A percentile compares a stretch with the other conserved stretches of the same genome.
These are phyloP conservation scores for Papilio dardanus DNA, from an alignment of 1,140 invertebrate genomes.

Conservation along the genomic window DNA sequence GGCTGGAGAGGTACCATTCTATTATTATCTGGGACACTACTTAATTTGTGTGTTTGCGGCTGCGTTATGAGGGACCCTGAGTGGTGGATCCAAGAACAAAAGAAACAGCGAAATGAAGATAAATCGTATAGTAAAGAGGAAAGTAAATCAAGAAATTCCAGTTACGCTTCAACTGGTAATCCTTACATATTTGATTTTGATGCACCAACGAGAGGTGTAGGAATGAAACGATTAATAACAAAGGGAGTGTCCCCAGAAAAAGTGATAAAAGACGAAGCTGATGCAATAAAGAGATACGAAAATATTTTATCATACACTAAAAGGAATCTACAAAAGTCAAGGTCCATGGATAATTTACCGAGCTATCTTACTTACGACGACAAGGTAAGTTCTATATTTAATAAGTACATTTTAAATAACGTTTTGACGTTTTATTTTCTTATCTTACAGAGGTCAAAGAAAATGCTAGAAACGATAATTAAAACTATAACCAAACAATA, in stretches of 20 bases:
- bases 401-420: conserved; percentile 2
- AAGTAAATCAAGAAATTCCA: conserved; percentile 69
- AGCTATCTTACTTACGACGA: conserved; percentile 88
- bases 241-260: conserved; percentile 86
- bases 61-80: conserved; percentile 93
- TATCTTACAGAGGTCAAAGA: conserved; percentile 84
- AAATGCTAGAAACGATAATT: conserved; percentile 84
- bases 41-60: conserved; percentile 95
- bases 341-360: conserved; percentile 88
- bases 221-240: conserved; percentile 82
- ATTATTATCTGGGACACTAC: conserved; percentile 91
- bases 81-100: conserved; percentile 87
- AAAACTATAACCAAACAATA: conserved; percentile 84
- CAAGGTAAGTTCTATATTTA: conserved; percentile 79
- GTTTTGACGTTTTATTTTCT: background rate
- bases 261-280: conserved; percentile 85
- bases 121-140: conserved; percentile 53
- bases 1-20: conserved; percentile 94
- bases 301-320: conserved; percentile 63
- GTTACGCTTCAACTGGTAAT: conserved; percentile 75
- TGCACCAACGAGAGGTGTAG: conserved; percentile 57
- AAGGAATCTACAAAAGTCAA: conserved; percentile 56
- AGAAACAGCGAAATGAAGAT: conserved; percentile 68
- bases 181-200: conserved; percentile 68
- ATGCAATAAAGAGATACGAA: conserved; percentile 75